phyloP scores from a whole-genome alignment of 2,888 invertebrate species.

The Automeris io region DNA sequence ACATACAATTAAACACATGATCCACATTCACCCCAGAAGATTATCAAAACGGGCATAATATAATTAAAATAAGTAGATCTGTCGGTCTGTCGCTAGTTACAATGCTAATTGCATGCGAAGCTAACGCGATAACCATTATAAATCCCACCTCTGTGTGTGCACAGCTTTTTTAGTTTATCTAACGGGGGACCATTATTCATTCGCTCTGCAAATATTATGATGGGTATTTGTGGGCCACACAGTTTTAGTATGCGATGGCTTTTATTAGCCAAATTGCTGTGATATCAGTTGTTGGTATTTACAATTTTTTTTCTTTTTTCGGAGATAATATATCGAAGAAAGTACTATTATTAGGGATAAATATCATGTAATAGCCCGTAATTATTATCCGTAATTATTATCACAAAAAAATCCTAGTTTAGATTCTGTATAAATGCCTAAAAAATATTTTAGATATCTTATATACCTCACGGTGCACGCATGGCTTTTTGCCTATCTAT shows the following conservation, averaged over 20 bases:
- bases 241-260: conserved; percentile 36
- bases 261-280: conserved; percentile 23
- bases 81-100: conserved; percentile 48
- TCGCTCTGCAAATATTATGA: conserved; percentile 69
- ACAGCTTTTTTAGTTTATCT: conserved; percentile 45
- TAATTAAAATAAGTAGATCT: conserved; percentile 61
- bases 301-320: no score
- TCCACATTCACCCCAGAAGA: conserved; percentile 56
- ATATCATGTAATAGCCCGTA: no score
- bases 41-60: conserved; percentile 67
- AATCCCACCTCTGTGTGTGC: conserved; percentile 54
- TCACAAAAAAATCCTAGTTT: no score
- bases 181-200: conserved; percentile 59
- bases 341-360: no score
- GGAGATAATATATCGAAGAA: no score
- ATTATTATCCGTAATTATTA: no score
- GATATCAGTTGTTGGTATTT: conserved; percentile 3
- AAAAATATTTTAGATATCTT: no score
- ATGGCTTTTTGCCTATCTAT: no score
- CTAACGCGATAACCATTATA: conserved; percentile 54
- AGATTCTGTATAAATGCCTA: no score
- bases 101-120: conserved; percentile 55
- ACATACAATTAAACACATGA: conserved; percentile 45
- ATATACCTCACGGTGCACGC: no score
- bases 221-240: conserved; percentile 45